phyloP scores from a whole-genome alignment of 1,140 invertebrate species.

The Aphidius ervi region DNA sequence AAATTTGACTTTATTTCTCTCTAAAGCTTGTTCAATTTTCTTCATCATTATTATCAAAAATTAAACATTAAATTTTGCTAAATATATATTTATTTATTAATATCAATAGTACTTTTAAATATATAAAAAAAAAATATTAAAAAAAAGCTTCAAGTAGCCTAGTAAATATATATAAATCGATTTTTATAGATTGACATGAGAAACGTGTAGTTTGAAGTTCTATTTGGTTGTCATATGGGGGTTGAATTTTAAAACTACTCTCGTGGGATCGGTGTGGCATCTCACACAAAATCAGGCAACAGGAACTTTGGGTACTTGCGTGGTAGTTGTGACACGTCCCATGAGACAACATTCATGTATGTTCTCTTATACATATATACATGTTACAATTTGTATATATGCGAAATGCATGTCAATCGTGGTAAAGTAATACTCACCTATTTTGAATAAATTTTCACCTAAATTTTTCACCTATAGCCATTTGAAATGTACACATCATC shows the following conservation, averaged over 20 bases:
- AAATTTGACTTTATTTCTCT: too few species aligned
- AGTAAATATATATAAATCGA: not conserved
- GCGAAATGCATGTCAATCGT: slow-evolving; percentile 13
- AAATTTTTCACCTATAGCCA: too few species aligned
- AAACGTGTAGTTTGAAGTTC: slow-evolving; percentile 16
- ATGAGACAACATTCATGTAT: slow-evolving; percentile 19
- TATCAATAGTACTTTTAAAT: too few species aligned
- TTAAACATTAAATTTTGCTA: not conserved
- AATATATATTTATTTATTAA: not conserved
- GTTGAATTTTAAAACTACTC: slow-evolving; percentile 30
- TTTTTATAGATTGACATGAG: slow-evolving; percentile 25
- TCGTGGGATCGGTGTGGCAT: slow-evolving; percentile 16
- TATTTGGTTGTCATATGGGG: slow-evolving; percentile 25
- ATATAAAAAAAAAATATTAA: not conserved
- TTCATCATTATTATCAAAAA: too few species aligned
- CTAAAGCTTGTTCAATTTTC: too few species aligned
- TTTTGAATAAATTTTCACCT: too few species aligned
- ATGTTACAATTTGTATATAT: not conserved
- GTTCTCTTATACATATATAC: slow-evolving; percentile 8
- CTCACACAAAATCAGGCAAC: slow-evolving; percentile 26
- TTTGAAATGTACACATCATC: too few species aligned
- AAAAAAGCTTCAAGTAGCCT: too few species aligned
- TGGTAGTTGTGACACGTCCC: slow-evolving; percentile 25
- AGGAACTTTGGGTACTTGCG: slow-evolving; percentile 14
- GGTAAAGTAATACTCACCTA: not conserved